Conservation (phyloP, 2,888 invertebrate genomes). For the Cotesia congregata region DNA sequence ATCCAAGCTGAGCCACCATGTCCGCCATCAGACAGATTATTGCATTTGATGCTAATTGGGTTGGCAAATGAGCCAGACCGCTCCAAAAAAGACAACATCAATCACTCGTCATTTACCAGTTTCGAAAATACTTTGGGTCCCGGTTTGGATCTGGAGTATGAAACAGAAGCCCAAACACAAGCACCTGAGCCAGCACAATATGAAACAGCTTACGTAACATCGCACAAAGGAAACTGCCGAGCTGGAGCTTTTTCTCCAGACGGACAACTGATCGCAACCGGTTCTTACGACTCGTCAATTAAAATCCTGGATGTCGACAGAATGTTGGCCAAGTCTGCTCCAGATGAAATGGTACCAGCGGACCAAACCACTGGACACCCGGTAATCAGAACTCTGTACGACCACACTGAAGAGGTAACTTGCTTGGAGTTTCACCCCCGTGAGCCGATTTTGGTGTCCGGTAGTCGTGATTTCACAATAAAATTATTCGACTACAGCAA, state of each 20-base stretch:
- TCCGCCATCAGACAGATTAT: constrained; percentile 93
- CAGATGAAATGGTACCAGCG: constrained; percentile 86
- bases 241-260: constrained; percentile 96
- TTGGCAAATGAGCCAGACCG: constrained; percentile 87
- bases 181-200: constrained; percentile 98
- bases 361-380: constrained; percentile 95
- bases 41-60: constrained; percentile 89
- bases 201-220: constrained; percentile 98
- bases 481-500: constrained; percentile 99
- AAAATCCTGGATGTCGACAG: constrained; percentile 99
- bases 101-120: constrained; percentile 73
- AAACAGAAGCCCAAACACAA: constrained; percentile 92
- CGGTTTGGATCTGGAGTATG: constrained; percentile 93
- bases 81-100: constrained; percentile 73
- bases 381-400: constrained; percentile 96
- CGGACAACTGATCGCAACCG: constrained; percentile 96
- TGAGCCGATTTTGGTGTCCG: constrained; percentile 94
- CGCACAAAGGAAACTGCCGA: constrained; percentile 96
- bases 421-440: constrained; percentile 97
- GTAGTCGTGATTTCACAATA: constrained; percentile 93
- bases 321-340: constrained; percentile 98
- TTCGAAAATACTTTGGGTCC: constrained; percentile 78
- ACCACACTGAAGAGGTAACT: constrained; percentile 98
- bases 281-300: constrained; percentile 98
- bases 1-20: constrained; percentile 94